phyloP scores from a whole-genome alignment of 2,888 invertebrate species.

The Xylocampa areola region DNA sequence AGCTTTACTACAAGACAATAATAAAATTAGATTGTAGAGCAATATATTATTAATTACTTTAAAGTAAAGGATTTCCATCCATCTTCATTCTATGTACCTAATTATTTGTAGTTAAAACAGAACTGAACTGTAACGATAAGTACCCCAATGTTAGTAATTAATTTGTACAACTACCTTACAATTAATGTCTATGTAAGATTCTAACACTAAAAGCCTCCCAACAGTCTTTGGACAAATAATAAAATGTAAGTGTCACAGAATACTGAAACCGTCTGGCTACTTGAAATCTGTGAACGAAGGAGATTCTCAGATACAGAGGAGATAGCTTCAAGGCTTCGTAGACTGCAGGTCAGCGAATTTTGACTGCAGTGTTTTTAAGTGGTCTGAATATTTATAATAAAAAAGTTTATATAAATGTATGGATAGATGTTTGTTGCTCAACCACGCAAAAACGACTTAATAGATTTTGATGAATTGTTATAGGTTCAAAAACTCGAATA shows the following conservation, averaged over 20 bases:
- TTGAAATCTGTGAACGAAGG: conserved; percentile 40
- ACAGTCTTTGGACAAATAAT: conserved; percentile 35
- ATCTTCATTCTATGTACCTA: conserved; percentile 1
- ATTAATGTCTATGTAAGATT: conserved; percentile 2
- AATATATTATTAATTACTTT: conserved; percentile 25
- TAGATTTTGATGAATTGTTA: neutral
- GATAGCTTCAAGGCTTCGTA: conserved; percentile 23
- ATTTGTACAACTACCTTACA: conserved; percentile 7
- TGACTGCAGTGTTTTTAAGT: conserved; percentile 29
- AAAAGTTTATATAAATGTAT: neutral
- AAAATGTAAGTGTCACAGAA: conserved; percentile 41
- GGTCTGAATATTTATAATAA: conserved; percentile 5
- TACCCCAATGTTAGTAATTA: conserved; percentile 7
- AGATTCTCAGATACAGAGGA: conserved; percentile 36
- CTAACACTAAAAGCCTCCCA: conserved; percentile 1
- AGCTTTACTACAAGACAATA: no score
- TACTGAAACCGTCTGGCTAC: conserved; percentile 32
- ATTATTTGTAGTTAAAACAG: conserved; percentile 1
- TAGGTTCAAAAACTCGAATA: no score
- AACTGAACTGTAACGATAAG: neutral
- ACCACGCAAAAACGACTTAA: no score
- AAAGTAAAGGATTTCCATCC: conserved; percentile 1
- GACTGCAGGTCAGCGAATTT: conserved; percentile 36
- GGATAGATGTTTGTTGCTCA: neutral
- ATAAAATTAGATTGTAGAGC: conserved; percentile 13